Percentiles rank a stretch among this genome's conserved stretches.
Evolutionary conservation across 2,888 invertebrate genomes (phyloP).

Genomic region (Hyposoter didymator): DNA sequence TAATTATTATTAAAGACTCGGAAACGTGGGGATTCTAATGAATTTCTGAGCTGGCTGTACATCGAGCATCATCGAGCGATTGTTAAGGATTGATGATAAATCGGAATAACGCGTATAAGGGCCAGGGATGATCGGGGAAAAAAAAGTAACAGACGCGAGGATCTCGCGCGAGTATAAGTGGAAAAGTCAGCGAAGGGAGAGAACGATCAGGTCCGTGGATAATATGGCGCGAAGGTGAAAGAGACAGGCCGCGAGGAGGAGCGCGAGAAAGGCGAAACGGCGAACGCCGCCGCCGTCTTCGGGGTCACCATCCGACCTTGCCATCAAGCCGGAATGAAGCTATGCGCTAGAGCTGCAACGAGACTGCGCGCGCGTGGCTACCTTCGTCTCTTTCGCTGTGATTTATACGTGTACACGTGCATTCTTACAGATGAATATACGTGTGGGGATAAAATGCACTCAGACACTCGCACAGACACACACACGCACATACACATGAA

Average conservation of each 20-base stretch:
- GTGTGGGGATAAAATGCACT: background rate
- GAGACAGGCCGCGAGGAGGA: constrained; percentile 7
- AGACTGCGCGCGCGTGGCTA: constrained; percentile 42
- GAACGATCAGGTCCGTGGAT: constrained; percentile 4
- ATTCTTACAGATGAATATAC: background rate
- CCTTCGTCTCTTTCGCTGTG: constrained; percentile 63
- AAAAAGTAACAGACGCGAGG: background rate
- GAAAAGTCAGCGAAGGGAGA: background rate
- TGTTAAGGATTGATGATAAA: background rate
- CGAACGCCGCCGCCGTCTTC: constrained; percentile 51
- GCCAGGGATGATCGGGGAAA: background rate
- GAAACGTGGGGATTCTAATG: too few relatives aligned
- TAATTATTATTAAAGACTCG: background rate
- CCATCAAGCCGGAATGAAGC: constrained; percentile 67
- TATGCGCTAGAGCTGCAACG: constrained; percentile 50
- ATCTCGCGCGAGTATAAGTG: background rate
- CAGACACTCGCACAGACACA: background rate
- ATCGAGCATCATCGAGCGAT: background rate
- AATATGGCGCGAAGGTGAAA: constrained; percentile 35
- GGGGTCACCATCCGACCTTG: constrained; percentile 75
- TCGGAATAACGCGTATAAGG: background rate
- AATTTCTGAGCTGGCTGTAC: background rate
- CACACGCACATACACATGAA: background rate
- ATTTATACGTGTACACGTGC: constrained; percentile 53
- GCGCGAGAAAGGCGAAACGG: constrained; percentile 60